phyloP scores from a whole-genome alignment of 2,113 vertebrate genomes.

The Oryzias celebensis region DNA sequence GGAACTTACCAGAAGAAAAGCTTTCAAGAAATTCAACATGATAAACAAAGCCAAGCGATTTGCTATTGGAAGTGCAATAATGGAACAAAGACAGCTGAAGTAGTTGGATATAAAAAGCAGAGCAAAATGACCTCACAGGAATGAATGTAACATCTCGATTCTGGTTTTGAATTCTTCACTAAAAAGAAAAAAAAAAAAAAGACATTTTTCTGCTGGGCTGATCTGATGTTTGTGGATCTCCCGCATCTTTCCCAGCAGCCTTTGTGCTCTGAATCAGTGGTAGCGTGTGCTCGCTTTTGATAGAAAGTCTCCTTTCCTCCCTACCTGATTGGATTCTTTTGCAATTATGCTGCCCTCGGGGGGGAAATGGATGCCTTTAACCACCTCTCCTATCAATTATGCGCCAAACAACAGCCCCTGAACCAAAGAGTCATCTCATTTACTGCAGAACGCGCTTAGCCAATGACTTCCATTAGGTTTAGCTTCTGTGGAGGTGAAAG shows the following conservation, averaged over 20 bases:
- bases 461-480: constrained; percentile 72
- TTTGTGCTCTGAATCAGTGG: constrained; percentile 45
- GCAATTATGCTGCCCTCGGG: constrained; percentile 58
- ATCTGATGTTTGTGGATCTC: constrained; percentile 5
- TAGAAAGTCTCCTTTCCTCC: constrained; percentile 30
- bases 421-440: constrained; percentile 74
- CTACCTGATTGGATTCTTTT: constrained; percentile 61
- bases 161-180: too few species aligned
- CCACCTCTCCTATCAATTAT: constrained; percentile 73
- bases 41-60: too few species aligned
- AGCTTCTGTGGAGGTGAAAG: constrained; percentile 65
- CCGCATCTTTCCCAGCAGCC: neutral
- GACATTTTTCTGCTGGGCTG: neutral
- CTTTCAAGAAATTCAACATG: too few species aligned
- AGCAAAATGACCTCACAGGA: constrained; percentile 1
- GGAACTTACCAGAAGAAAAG: too few species aligned
- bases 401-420: constrained; percentile 63
- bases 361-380: constrained; percentile 65
- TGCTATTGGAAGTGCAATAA: too few species aligned
- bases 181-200: too few species aligned
- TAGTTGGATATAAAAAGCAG: too few species aligned
- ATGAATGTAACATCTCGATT: constrained; percentile 19
- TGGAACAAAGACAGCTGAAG: too few species aligned
- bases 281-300: constrained; percentile 21
- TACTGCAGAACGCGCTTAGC: constrained; percentile 65